Evolutionary conservation across 2,888 invertebrate species (phyloP), one percentile per base, ranked within the genome.

Genomic region (Onthophagus sagittarius): DNA sequence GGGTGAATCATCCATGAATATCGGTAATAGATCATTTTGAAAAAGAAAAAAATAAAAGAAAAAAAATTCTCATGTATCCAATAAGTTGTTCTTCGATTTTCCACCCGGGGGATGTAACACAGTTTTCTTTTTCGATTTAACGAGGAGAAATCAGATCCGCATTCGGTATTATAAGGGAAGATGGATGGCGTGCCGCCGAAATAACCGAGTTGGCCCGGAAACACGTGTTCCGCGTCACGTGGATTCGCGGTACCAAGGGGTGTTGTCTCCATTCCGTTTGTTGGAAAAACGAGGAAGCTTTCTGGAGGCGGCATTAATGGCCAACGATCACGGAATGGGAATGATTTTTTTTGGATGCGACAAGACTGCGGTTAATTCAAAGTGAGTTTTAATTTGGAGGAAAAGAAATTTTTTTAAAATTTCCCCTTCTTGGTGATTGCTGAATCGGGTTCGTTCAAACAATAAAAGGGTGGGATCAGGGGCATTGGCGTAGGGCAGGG

Each of bases 211-310:
- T 11, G 39, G 39, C 39, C 11, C 39, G 39, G 67, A 32, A 67
- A 67, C 67, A 67, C 67, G 67, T 67, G 67, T 67, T 67, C 67
- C 31, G 67, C 67, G 67, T 67, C 67, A 67, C 67, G 67, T 67
- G 67, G 67, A 31, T 31, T 67, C 32, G 83, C 83, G 83, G 84
- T 84, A 84, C 84, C 84, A 84, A 79, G 83, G 83, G 84, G 85
- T 84, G 84, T 84, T 84, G 67, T 83, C 83, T 72, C 81, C 39
- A 53, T 53, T 53, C 39, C 23, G 23, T 23, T n/a, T 81, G 80
- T 81, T 78, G 78, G 79, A 77, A 75, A 77, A 75, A 77, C 73
- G 76, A 77, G 75, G 76, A 67, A 67, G 67, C 15, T 15, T 67
- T 67, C 67, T 23, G 67, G 67, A 31, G 31, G 67, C 39, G 39